These are phyloP conservation scores for Chaetodon auriga DNA, from an alignment of 2,113 vertebrate genomes.

Conservation along the genomic window DNA sequence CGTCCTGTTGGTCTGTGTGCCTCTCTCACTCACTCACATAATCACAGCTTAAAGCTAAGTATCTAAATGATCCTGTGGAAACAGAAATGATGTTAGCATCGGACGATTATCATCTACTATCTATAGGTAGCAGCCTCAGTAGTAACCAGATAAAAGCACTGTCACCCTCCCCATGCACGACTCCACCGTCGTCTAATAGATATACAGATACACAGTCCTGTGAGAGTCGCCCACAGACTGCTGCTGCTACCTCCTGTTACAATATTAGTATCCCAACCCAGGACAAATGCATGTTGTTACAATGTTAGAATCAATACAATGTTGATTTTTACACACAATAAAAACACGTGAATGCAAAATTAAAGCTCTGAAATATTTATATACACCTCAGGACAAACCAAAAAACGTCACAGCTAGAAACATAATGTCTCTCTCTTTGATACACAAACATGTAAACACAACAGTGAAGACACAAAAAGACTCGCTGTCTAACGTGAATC, in stretches of 20 bases:
- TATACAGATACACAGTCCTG: background rate
- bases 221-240: background rate
- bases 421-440: background rate
- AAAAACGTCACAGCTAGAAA: background rate
- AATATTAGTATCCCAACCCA: background rate
- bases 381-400: background rate
- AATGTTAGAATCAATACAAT: background rate
- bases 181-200: too few species aligned
- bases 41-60: background rate
- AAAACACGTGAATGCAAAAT: background rate
- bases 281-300: background rate
- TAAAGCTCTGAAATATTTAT: background rate
- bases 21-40: background rate
- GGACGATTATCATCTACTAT: background rate
- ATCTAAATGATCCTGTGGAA: conserved; percentile 11
- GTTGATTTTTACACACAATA: background rate
- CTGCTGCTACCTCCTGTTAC: background rate
- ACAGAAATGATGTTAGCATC: background rate
- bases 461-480: background rate
- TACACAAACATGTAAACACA: background rate
- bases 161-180: background rate
- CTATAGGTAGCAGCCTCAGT: background rate
- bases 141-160: background rate
- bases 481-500: background rate
- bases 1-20: background rate